Conservation (phyloP, 2,888 invertebrate species). For the Sicus ferrugineus region DNA sequence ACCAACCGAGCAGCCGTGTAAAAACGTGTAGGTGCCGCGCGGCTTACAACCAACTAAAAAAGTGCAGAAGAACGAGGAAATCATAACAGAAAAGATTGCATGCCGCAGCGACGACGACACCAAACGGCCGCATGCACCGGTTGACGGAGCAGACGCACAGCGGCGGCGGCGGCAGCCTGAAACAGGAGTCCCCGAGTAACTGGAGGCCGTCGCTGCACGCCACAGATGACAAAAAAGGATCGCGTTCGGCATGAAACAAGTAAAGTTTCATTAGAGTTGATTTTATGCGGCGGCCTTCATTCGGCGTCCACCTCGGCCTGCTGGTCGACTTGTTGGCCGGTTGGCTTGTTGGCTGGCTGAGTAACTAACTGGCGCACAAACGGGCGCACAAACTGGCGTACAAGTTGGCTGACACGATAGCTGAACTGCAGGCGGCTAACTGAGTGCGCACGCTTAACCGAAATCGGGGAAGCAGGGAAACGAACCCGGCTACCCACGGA, state of each 20-base stretch:
- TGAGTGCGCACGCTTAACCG: not conserved
- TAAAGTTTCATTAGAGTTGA: not conserved
- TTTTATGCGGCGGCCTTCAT: not conserved
- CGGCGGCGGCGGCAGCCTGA: too few relatives aligned
- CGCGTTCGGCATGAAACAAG: not conserved
- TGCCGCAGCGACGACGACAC: not conserved
- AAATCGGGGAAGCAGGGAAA: not conserved
- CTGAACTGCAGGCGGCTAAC: not conserved
- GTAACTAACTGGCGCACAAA: not conserved
- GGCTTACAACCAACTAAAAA: not conserved
- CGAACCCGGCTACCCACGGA: slow-evolving; percentile 38
- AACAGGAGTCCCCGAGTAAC: too few relatives aligned
- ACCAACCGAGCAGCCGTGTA: not conserved
- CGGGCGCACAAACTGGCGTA: not conserved
- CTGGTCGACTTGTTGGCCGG: not conserved
- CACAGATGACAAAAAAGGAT: not conserved
- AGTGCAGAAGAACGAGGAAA: not conserved
- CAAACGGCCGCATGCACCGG: not conserved
- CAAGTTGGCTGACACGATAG: not conserved
- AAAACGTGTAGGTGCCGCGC: slow-evolving; percentile 8
- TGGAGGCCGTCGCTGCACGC: too few relatives aligned
- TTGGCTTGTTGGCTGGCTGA: not conserved
- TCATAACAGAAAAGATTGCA: not conserved
- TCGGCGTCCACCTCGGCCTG: not conserved
- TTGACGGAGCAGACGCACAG: not conserved